Percentiles rank a stretch among this genome's conserved stretches.
These are phyloP conservation scores for Acanthococcus lagerstroemiae DNA, from an alignment of 2,888 invertebrate genomes.

Conservation along the genomic window DNA sequence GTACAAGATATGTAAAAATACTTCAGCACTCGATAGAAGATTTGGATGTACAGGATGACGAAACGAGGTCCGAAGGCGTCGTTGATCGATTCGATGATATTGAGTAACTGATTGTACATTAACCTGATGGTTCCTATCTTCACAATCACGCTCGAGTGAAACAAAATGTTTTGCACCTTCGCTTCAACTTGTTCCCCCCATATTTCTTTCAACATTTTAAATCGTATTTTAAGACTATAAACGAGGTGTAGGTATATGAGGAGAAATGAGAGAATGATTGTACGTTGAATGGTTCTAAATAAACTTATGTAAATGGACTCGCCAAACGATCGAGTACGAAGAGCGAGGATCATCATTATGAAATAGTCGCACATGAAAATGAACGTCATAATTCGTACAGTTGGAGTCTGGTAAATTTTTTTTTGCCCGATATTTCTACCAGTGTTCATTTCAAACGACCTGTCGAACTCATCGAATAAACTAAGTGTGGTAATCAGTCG, in stretches of 20 bases:
- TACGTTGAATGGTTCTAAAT: conserved; percentile 2
- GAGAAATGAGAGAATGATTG: background rate
- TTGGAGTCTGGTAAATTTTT: background rate
- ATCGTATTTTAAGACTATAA: conserved; percentile 6
- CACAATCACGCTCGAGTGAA: background rate
- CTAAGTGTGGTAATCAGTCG: background rate
- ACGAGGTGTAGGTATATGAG: background rate
- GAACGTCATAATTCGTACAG: background rate
- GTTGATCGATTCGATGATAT: background rate
- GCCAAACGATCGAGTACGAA: background rate
- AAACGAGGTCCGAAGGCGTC: conserved; percentile 7
- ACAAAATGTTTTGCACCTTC: background rate
- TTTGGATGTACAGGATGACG: background rate
- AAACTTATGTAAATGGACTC: background rate
- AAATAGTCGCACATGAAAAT: conserved; percentile 1
- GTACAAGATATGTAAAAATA: conserved; percentile 17
- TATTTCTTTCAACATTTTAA: background rate
- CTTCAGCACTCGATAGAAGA: conserved; percentile 1
- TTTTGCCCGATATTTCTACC: background rate
- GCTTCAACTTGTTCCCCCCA: background rate
- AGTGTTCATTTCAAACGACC: background rate
- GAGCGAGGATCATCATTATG: background rate
- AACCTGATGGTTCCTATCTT: background rate
- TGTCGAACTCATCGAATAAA: conserved; percentile 6
- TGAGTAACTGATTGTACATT: background rate